These are phyloP conservation scores for Halcyon chelicuti DNA, from an alignment of 2,797 vertebrate species.

Conservation along the genomic window DNA sequence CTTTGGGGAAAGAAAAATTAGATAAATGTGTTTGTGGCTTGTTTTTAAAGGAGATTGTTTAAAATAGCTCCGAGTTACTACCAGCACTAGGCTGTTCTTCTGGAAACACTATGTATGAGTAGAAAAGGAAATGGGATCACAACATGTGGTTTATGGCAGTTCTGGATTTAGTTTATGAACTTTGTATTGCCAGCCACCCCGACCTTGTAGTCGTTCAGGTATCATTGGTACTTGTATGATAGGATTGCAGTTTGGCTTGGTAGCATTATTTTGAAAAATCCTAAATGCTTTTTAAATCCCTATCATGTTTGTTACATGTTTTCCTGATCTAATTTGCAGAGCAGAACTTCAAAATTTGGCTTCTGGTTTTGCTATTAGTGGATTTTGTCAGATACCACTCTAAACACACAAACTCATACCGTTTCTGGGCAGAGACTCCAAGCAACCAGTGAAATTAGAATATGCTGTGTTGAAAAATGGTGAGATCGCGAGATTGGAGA, in stretches of 20 bases:
- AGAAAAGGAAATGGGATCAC: slow-evolving; percentile 63
- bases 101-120: slow-evolving; percentile 31
- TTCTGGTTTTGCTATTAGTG: background rate
- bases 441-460: background rate
- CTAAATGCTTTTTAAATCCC: background rate
- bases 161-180: slow-evolving; percentile 54
- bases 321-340: background rate
- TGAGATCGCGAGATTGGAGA: background rate
- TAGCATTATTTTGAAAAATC: background rate
- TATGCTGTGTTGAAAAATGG: background rate
- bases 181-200: background rate
- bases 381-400: background rate
- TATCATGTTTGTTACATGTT: background rate
- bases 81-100: slow-evolving; percentile 13
- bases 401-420: background rate
- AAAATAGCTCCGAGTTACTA: slow-evolving; percentile 34
- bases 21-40: slow-evolving; percentile 3
- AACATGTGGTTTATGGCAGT: slow-evolving; percentile 41
- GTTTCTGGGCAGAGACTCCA: background rate
- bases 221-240: background rate
- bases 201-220: background rate
- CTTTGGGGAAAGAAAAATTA: background rate
- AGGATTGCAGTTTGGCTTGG: background rate
- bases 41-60: background rate
- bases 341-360: background rate